Evolutionary conservation across 2,888 invertebrate species (phyloP), one percentile per base, ranked within the genome.

Genomic region (Dugesia japonica): DNA sequence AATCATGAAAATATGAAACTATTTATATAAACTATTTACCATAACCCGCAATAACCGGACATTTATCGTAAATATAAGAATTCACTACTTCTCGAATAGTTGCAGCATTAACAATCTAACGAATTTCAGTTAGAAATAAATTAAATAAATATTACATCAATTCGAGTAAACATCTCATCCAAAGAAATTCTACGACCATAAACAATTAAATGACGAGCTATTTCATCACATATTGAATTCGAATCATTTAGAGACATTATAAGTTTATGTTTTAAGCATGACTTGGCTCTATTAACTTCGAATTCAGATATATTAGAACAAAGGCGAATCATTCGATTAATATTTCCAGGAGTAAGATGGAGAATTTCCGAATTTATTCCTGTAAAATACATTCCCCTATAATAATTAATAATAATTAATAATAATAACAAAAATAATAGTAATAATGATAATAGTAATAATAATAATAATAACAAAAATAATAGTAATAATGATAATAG

Each of bases 21-120:
- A n/a, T n/a, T n/a, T n/a, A n/a, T n/a, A n/a, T n/a, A n/a, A n/a
- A n/a, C n/a, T n/a, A n/a, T 15, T 73, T 26, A 73, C 73, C 76
- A 28, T 74, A 23, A 28, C 71, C 74, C 17, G 76, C 76, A 76
- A 76, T 20, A 27, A n/a, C 27, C n/a, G 76, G 76, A 28, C 76
- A 76, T 31, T 38, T 72, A 76, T 76, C 76, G 28, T 76, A 76
- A 38, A 76, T 76, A 28, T 76, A 76, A 1, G 26, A 28, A 20
- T 74, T 9, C 9, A 9, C 9, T 9, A 38, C 38, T 17, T 38
- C 38, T 17, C 38, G 38, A 38, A 38, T 38, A 13, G 17, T 17
- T 13, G 9, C 17, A 13, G 13, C 38, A 38, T 38, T 17, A 38
- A 38, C 38, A 9, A 17, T 17, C 38, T 38, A 38, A 13, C 9